Conservation (phyloP, 1,140 invertebrate genomes). For the Neotoxoptera formosana region DNA sequence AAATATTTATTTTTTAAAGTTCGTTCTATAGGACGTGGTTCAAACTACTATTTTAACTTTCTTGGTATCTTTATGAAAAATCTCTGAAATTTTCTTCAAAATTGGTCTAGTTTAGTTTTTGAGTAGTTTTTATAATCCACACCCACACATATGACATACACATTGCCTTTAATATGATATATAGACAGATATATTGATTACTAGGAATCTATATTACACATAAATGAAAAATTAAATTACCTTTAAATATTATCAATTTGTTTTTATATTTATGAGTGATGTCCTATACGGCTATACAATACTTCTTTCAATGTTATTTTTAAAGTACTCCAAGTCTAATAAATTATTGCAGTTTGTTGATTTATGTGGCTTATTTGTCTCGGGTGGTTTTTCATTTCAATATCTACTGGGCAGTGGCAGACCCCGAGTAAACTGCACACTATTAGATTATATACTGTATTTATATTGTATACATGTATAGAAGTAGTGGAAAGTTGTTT, state of each 20-base stretch:
- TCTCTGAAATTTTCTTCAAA: not conserved
- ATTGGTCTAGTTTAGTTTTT: too few relatives aligned
- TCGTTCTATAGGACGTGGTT: not conserved
- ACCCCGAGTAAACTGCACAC: not conserved
- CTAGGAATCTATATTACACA: not conserved
- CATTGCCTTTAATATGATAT: not conserved
- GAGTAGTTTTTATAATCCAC: not conserved
- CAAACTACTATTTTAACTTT: not conserved
- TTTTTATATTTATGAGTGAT: not conserved
- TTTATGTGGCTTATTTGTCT: not conserved
- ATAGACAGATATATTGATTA: not conserved
- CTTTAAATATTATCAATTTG: not conserved
- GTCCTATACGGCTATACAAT: not conserved
- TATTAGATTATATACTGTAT: conserved; percentile 39
- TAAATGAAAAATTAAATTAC: too few relatives aligned
- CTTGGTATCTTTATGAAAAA: not conserved
- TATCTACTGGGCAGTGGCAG: not conserved
- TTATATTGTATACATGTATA: conserved; percentile 4
- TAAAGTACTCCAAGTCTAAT: not conserved
- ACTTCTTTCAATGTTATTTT: not conserved
- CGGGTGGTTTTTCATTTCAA: conserved; percentile 25
- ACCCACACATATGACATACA: not conserved
- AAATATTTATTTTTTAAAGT: not conserved
- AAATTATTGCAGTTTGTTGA: not conserved
- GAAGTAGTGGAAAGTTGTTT: conserved; percentile 2